A percentile compares a stretch with the other conserved stretches of the same genome.
These are phyloP conservation scores for Acleris emargana DNA, from an alignment of 2,888 invertebrate species.

Conservation along the genomic window DNA sequence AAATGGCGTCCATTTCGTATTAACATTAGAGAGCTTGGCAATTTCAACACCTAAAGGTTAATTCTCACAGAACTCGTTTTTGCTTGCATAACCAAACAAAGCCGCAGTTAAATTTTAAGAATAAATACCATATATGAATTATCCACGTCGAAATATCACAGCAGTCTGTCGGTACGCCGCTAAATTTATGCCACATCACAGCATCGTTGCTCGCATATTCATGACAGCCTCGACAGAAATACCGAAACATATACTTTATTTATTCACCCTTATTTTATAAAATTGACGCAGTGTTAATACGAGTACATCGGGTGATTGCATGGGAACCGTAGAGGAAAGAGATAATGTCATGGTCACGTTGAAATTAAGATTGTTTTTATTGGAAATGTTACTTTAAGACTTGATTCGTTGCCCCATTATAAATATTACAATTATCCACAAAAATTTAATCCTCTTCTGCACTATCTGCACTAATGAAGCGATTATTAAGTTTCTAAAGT, in stretches of 20 bases:
- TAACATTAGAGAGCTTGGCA: too few species aligned
- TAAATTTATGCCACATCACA: slow-evolving; percentile 44
- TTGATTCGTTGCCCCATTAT: too few species aligned
- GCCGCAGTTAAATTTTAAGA: slow-evolving; percentile 19
- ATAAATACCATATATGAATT: slow-evolving; percentile 20
- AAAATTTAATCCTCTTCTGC: too few species aligned
- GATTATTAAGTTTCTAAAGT: too few species aligned
- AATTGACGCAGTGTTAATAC: slow-evolving; percentile 6
- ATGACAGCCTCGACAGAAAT: slow-evolving; percentile 30
- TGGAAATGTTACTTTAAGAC: too few species aligned
- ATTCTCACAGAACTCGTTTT: neutral
- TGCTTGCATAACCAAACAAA: neutral
- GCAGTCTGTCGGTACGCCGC: slow-evolving; percentile 36
- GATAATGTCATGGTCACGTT: too few species aligned
- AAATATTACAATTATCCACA: too few species aligned
- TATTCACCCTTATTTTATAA: slow-evolving; percentile 8
- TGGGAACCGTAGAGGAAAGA: too few species aligned
- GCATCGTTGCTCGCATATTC: slow-evolving; percentile 42
- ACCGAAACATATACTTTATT: slow-evolving; percentile 20
- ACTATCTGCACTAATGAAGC: too few species aligned
- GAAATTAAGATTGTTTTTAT: too few species aligned
- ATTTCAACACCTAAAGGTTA: too few species aligned
- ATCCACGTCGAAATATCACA: slow-evolving; percentile 23
- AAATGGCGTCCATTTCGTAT: too few species aligned
- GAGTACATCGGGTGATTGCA: neutral